A percentile compares a stretch with the other conserved stretches of the same genome.
phyloP scores from a whole-genome alignment of 2,113 vertebrate genomes.

The Macrotus californicus region DNA sequence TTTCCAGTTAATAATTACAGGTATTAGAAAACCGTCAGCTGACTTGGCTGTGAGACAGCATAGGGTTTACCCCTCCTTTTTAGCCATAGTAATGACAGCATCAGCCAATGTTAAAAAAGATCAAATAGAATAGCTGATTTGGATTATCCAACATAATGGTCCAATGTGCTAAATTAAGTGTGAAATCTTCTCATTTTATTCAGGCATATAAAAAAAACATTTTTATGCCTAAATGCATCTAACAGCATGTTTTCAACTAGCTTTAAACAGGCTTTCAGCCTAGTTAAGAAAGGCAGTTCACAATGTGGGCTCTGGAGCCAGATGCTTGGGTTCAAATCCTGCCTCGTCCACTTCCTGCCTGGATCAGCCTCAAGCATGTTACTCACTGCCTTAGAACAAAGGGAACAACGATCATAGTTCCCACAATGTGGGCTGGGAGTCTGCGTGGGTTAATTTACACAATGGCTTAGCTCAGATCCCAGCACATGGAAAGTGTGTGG shows the following conservation, averaged over 20 bases:
- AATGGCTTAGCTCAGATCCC: not conserved
- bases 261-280: not conserved
- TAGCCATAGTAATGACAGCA: not conserved
- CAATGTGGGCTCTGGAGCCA: not conserved
- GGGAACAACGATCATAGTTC: accelerated
- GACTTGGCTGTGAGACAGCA: not conserved
- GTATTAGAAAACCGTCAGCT: not conserved
- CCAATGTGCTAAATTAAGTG: not conserved
- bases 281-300: not conserved
- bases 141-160: not conserved
- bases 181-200: conserved; percentile 35
- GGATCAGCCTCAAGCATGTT: too few species aligned
- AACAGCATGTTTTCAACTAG: not conserved
- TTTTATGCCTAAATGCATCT: not conserved
- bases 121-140: not conserved
- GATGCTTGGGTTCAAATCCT: not conserved
- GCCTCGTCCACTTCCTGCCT: not conserved
- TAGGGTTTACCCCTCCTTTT: not conserved
- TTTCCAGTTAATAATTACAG: not conserved
- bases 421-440: not conserved
- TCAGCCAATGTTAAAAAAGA: not conserved
- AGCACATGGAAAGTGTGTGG: not conserved
- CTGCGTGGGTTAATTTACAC: not conserved
- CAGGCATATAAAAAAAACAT: not conserved
- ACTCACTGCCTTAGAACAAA: not conserved